Percentiles rank a stretch among this genome's conserved stretches.
phyloP scores from a whole-genome alignment of 2,113 vertebrate genomes.

The Cisticola juncidis region DNA sequence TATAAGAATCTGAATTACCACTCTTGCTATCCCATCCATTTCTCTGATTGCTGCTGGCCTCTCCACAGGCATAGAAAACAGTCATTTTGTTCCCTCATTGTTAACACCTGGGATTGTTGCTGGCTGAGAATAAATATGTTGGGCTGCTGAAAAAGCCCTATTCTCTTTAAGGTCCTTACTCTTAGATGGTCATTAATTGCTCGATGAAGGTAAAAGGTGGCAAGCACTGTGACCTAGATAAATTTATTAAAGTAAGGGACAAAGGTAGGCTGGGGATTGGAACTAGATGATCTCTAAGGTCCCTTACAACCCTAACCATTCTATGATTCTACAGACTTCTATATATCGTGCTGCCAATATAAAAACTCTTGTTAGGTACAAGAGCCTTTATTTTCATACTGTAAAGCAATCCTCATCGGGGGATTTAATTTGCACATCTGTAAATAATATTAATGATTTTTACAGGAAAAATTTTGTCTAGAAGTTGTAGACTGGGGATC shows the following conservation, averaged over 20 bases:
- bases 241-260: neutral
- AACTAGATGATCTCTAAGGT: neutral
- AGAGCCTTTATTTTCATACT: neutral
- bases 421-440: neutral
- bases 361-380: neutral
- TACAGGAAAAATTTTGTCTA: neutral
- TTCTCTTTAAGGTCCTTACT: neutral
- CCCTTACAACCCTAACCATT: neutral
- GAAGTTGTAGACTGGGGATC: neutral
- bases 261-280: neutral
- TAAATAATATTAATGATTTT: neutral
- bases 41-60: neutral
- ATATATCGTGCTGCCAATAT: no score
- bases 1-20: constrained; percentile 9
- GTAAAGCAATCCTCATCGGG: neutral
- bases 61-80: neutral
- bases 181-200: neutral
- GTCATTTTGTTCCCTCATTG: neutral
- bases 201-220: neutral
- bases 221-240: neutral
- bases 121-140: neutral
- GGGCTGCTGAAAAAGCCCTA: neutral
- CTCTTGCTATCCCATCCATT: neutral
- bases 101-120: neutral
- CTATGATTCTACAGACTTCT: neutral